phyloP scores from a whole-genome alignment of 2,113 vertebrate species.

The Nothobranchius kuhntae region DNA sequence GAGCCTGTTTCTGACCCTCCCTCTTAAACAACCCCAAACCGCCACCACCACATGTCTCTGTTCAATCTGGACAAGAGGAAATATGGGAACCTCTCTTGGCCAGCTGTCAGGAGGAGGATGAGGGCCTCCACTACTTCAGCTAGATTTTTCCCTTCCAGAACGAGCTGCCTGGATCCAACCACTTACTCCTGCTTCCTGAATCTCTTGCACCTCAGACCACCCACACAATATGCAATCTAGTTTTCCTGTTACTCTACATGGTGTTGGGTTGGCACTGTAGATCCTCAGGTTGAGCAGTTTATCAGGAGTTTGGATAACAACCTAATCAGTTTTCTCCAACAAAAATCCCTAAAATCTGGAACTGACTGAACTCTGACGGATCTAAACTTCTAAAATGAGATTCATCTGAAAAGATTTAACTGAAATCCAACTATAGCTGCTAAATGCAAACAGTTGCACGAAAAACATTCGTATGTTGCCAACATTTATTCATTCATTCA shows the following conservation, averaged over 20 bases:
- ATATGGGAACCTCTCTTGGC: constrained; percentile 64
- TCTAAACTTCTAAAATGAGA: no score
- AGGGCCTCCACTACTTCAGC: constrained; percentile 25
- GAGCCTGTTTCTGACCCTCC: constrained; percentile 12
- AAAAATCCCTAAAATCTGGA: no score
- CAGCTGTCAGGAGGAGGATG: constrained; percentile 49
- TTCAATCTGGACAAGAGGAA: constrained; percentile 56
- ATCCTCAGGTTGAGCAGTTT: no score
- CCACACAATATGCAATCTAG: neutral
- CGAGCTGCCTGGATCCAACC: constrained; percentile 19
- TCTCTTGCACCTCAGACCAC: constrained; percentile 1
- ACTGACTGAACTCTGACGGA: no score
- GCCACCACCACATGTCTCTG: constrained; percentile 25
- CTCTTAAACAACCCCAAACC: neutral
- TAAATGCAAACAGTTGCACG: no score
- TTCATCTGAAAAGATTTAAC: no score
- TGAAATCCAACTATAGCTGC: neutral
- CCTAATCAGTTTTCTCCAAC: no score
- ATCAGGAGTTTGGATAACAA: no score
- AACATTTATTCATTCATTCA: no score
- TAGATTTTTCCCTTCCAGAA: constrained; percentile 15
- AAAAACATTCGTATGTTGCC: no score
- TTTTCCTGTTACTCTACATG: no score
- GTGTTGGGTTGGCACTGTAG: no score
- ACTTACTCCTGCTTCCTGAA: constrained; percentile 28